phyloP scores from a whole-genome alignment of 1,140 invertebrate genomes.

The Drosophila carrolli region DNA sequence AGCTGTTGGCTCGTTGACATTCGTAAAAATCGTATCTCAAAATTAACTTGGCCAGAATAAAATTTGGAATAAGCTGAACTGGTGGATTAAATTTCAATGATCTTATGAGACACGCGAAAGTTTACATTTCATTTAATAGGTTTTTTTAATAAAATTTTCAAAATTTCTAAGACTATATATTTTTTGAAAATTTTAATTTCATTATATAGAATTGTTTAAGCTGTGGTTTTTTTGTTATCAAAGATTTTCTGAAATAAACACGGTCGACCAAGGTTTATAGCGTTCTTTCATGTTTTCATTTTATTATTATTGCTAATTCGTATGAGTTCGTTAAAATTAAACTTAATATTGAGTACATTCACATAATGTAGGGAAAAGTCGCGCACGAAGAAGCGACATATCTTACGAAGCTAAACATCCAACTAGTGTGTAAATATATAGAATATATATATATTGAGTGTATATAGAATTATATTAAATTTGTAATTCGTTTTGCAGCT shows the following conservation, averaged over 20 bases:
- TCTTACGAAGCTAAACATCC: conserved; percentile 76
- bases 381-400: conserved; percentile 27
- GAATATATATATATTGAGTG: conserved; percentile 67
- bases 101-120: background rate
- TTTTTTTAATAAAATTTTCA: background rate
- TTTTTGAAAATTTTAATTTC: too few relatives aligned
- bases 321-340: conserved; percentile 79
- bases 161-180: background rate
- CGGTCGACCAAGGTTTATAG: background rate
- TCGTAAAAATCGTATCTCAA: background rate
- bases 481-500: conserved; percentile 62
- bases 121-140: background rate
- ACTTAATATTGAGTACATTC: conserved; percentile 75
- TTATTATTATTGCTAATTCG: conserved; percentile 74
- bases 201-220: too few relatives aligned
- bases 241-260: background rate
- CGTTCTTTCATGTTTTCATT: conserved; percentile 47
- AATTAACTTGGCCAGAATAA: background rate
- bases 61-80: background rate
- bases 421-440: conserved; percentile 79
- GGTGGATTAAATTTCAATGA: background rate
- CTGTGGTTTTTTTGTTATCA: too few relatives aligned
- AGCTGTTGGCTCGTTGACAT: background rate
- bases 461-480: conserved; percentile 74
- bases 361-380: conserved; percentile 72